Evolutionary conservation across 2,888 invertebrate genomes (phyloP), one percentile per base, ranked within the genome.

Genomic region (Carcina quercana): DNA sequence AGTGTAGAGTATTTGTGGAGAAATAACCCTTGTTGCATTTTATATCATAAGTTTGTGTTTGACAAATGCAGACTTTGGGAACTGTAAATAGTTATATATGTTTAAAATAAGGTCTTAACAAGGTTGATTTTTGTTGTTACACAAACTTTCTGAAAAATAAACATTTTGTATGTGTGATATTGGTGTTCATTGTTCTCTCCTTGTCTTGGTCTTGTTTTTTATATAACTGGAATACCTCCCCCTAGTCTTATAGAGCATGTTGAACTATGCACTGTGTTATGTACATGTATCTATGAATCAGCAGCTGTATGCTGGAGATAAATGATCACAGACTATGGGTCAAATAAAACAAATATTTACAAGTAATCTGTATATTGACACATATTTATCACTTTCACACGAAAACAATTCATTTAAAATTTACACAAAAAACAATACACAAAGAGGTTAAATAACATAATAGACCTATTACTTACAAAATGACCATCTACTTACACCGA

Each of bases 81-180:
- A 79, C 76, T 83, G 82, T 82, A 82, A 80, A 82, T 82, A 82
- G 82, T 82, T 78, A 76, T 78, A 69, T 73, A 75, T 76, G 74
- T 78, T 75, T 78, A 72, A 80, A 82, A 67, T 79, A 80, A 82
- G 80, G 78, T 75, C 72, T 70, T 75, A 68, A 79, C 79, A 74
- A 80, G 80, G 80, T 82, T 82, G 80, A 80, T 82, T 83, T 78
- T 83, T 83, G 83, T 83, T 83, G 82, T 80, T 83, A 83, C 80
- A 79, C 80, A 73, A 79, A 82, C 74, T 79, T 76, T 74, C 70
- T 74, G 72, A 79, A 80, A 76, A 82, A 82, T 80, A 83, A 82
- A 83, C 83, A 80, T 82, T 82, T 82, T 83, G 82, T 83, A 82
- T 78, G 83, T 82, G 83, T 82, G 83, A 78, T 59, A 53, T 58